A percentile compares a stretch with the other conserved stretches of the same genome.
phyloP scores from a whole-genome alignment of 1,140 invertebrate genomes.

The Brachionus sp. region DNA sequence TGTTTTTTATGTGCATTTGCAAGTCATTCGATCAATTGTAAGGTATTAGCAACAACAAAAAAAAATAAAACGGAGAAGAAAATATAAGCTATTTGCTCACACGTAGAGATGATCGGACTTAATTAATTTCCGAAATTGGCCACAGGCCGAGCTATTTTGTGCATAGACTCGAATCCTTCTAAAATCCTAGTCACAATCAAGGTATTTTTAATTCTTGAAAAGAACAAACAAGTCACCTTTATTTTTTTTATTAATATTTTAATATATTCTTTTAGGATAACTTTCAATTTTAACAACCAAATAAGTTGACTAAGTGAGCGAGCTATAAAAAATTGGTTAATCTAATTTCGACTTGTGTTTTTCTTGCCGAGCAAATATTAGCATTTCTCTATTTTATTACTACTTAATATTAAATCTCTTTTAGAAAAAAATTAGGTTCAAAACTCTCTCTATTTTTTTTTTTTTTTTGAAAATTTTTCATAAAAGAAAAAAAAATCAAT shows the following conservation, averaged over 20 bases:
- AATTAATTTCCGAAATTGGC: constrained; percentile 8
- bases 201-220: neutral
- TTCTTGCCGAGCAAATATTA: constrained; percentile 30
- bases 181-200: neutral
- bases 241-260: constrained; percentile 33
- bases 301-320: neutral
- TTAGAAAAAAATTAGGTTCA: neutral
- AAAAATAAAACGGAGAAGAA: neutral
- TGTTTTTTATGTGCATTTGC: neutral
- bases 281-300: constrained; percentile 33
- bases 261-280: constrained; percentile 24
- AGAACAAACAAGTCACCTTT: constrained; percentile 27
- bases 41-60: neutral
- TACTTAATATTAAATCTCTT: constrained; percentile 36
- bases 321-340: constrained; percentile 41
- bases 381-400: constrained; percentile 27
- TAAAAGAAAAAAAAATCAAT: neutral
- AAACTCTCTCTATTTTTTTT: neutral
- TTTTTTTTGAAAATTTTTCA: neutral
- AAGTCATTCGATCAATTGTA: constrained; percentile 32
- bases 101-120: neutral
- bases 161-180: neutral
- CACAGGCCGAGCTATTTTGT: neutral
- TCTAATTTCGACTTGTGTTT: constrained; percentile 32
- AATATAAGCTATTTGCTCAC: neutral